Base-by-base conservation (phyloP, 1,140 invertebrate species). In the Anastrepha obliqua region DNA sequence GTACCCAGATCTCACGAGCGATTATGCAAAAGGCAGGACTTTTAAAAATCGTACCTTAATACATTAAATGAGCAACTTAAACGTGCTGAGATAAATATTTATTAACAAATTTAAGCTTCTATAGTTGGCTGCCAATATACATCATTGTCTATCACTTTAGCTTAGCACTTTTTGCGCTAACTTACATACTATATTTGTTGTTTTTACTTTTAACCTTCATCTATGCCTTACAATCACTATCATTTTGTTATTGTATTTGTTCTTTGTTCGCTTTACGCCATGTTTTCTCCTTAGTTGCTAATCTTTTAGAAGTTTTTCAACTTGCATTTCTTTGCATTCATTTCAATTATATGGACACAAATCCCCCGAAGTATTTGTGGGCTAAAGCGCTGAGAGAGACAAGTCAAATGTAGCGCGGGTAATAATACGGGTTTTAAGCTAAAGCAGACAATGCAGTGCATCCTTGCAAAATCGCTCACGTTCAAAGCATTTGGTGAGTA, bases 261-360 rank as follows among this genome's bases (percentile, higher is more conserved):
- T 58, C 60, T 62, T 62, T 62, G 9, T 62, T 58, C 15, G n/a
- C 60, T 15, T 62, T 62, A 8, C 60, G n/a, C 60, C 60, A 62
- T 62, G n/a, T 62, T 62, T 62, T 62, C 60, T 62, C 13, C n/a
- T 62, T 62, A 62, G 60, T n/a, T 62, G 60, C 60, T 62, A 62
- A 62, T 62, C 60, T 62, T 62, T 17, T 62, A 62, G 15, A 62
- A 62, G 4, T 17, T 62, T 62, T 15, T 5, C 60, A 62, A 17
- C 13, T 62, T 62, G 60, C n/a, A 15, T n/a, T 62, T 17, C 13
- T n/a, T 15, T 62, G 60, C 60, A 62, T 17, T 62, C 60, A 62
- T 62, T 62, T 62, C 60, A 62, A 62, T 62, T 62, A 62, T 62
- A 62, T 62, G 15, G 60, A 62, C n/a, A n/a, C 13, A 62, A 62